Evolutionary conservation across 2,888 invertebrate species (phyloP).

Genomic region (Pterostichus niger): DNA sequence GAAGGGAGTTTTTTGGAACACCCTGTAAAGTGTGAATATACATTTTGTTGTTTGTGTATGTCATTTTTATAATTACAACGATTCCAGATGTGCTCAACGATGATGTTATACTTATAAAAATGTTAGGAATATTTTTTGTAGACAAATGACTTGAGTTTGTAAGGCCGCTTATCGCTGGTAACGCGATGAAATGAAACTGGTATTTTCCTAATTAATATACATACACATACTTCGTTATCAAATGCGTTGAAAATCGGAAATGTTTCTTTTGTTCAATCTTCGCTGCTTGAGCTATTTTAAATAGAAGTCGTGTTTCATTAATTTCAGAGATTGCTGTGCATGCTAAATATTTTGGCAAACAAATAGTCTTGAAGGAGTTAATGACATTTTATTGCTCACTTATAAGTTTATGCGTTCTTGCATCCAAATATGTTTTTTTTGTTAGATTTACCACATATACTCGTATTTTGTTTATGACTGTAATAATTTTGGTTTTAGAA

Average conservation of each 20-base stretch:
- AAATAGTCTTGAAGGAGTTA: not conserved
- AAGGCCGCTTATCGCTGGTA: not conserved
- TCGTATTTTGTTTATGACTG: no score
- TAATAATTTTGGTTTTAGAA: no score
- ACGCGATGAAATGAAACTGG: constrained; percentile 30
- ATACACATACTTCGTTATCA: constrained; percentile 5
- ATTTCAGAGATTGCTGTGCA: constrained; percentile 19
- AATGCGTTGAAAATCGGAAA: constrained; percentile 12
- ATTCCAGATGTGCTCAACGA: constrained; percentile 26
- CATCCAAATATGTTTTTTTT: no score
- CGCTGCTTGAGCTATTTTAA: not conserved
- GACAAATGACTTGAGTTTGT: not conserved
- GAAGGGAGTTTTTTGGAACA: no score
- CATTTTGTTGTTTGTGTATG: constrained; percentile 23
- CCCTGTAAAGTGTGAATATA: constrained; percentile 10
- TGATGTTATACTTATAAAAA: constrained; percentile 41
- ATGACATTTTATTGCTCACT: constrained; percentile 31
- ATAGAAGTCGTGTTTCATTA: constrained; percentile 34
- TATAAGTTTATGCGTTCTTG: not conserved
- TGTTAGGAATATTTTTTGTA: not conserved
- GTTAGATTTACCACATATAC: no score
- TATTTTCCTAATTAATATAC: constrained; percentile 42
- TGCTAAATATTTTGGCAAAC: constrained; percentile 30
- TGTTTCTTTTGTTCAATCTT: constrained; percentile 11
- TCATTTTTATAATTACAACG: constrained; percentile 40